Base-by-base conservation (phyloP, 2,113 vertebrate genomes). In the Otocyon megalotis region DNA sequence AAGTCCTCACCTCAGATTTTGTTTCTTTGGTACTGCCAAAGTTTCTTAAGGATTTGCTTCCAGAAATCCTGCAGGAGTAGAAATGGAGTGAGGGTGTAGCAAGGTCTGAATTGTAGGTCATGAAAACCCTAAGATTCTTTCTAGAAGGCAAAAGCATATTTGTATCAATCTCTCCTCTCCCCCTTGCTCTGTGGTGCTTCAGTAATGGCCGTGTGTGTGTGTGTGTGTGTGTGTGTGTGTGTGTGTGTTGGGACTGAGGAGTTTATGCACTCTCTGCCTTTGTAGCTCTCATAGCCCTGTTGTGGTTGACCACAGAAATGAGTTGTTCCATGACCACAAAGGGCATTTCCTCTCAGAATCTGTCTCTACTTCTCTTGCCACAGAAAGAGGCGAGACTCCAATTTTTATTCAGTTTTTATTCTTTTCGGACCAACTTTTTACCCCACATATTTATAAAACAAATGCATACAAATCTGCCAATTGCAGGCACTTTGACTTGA, bases 1-100 rank as follows among this genome's bases (percentile, higher is more conserved):
- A 0, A 80, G 60, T 32, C 35, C 98, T 98, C 98, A 99, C 99
- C 50, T 98, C 97, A 92, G 93, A 71, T 76, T 98, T 72, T 5
- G 7, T 97, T n/a, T 97, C 92, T 15, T 32, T 79, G 1, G 2
- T 8, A 58, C 88, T 90, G 58, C 90, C 96, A 56, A 88, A 71
- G 54, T 20, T 93, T 82, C 91, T 10, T 16, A 92, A 53, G 77
- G 97, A 86, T 92, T 96, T 98, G 76, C 92, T 98, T 95, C 67
- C 97, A 93, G 90, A 89, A 92, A 58, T 98, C 94, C 92, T 98
- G 72, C 69, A 79, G 80, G 93, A 53, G 48, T 54, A 77, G 60
- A 72, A 65, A 0, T 94, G 93, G 84, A 56, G 53, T 56, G 92
- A 96, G 95, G 92, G 53, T 53, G 30, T 82, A 85, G 89, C 24